These are phyloP conservation scores for Ooceraea biroi DNA, from an alignment of 1,140 invertebrate genomes.

Conservation along the genomic window DNA sequence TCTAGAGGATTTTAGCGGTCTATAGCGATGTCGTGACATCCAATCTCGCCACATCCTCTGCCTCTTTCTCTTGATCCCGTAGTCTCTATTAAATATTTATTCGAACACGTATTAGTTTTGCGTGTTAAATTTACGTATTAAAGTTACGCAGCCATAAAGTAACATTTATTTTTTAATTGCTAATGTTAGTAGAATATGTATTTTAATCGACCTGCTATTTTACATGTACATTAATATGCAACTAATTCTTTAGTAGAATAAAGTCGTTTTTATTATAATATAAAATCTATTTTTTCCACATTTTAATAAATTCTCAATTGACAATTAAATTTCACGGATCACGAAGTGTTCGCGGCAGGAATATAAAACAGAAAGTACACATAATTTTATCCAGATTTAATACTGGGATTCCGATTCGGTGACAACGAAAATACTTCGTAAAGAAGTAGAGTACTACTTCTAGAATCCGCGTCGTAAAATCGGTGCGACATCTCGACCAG, in stretches of 20 bases:
- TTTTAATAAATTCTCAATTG: neutral
- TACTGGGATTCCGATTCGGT: neutral
- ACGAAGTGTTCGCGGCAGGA: neutral
- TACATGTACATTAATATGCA: neutral
- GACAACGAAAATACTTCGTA: conserved; percentile 16
- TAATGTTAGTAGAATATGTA: too few relatives aligned
- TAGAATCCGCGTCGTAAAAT: conserved; percentile 51
- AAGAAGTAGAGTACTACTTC: neutral
- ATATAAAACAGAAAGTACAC: neutral
- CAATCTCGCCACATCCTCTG: neutral
- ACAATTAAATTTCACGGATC: neutral
- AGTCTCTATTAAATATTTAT: neutral
- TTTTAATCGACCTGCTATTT: too few relatives aligned
- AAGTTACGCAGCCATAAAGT: neutral
- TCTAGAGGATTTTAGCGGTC: conserved; percentile 6
- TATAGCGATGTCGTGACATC: conserved; percentile 9
- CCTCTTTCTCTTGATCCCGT: conserved; percentile 11
- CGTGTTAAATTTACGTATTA: neutral
- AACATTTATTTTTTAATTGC: conserved; percentile 25
- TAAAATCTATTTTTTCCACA: neutral
- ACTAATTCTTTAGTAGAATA: neutral
- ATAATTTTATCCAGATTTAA: conserved; percentile 9
- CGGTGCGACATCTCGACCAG: conserved; percentile 15
- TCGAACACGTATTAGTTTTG: neutral
- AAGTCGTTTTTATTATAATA: neutral